Evolutionary conservation across 2,888 invertebrate species (phyloP).

Genomic region (Apamea anceps): DNA sequence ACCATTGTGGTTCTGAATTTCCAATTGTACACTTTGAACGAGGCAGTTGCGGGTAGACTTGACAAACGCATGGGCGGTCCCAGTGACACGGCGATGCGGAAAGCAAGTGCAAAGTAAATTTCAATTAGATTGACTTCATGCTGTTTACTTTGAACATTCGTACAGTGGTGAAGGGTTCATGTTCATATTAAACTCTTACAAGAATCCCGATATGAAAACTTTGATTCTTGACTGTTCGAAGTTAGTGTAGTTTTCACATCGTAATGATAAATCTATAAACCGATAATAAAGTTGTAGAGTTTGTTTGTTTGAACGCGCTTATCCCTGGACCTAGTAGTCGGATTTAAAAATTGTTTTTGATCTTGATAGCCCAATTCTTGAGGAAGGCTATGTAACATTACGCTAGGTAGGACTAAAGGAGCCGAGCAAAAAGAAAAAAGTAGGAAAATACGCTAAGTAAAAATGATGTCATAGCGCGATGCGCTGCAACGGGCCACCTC

Average conservation of each 20-base stretch:
- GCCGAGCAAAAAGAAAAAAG: too few relatives aligned
- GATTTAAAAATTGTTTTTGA: too few relatives aligned
- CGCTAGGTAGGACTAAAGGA: too few relatives aligned
- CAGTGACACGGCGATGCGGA: slow-evolving; percentile 6
- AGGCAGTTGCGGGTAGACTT: slow-evolving; percentile 23
- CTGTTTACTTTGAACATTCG: slow-evolving; percentile 1
- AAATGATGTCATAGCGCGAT: too few relatives aligned
- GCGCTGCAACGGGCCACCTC: too few relatives aligned
- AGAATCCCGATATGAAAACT: background rate
- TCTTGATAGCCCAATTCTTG: too few relatives aligned
- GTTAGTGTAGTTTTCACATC: background rate
- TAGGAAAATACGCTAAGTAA: too few relatives aligned
- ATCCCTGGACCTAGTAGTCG: too few relatives aligned
- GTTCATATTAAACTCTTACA: background rate
- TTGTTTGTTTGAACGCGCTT: too few relatives aligned
- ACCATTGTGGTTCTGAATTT: slow-evolving; percentile 28
- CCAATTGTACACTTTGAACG: slow-evolving; percentile 39
- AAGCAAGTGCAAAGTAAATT: slow-evolving; percentile 29
- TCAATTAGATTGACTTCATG: slow-evolving; percentile 10
- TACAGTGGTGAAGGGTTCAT: background rate
- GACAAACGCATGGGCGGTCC: slow-evolving; percentile 39
- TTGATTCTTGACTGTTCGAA: background rate
- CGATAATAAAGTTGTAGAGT: too few relatives aligned
- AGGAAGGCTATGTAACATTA: too few relatives aligned
- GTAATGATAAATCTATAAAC: background rate